Evolutionary conservation across 2,888 invertebrate species (phyloP), one percentile per base, ranked within the genome.

Genomic region (Chymomyza procnemis): DNA sequence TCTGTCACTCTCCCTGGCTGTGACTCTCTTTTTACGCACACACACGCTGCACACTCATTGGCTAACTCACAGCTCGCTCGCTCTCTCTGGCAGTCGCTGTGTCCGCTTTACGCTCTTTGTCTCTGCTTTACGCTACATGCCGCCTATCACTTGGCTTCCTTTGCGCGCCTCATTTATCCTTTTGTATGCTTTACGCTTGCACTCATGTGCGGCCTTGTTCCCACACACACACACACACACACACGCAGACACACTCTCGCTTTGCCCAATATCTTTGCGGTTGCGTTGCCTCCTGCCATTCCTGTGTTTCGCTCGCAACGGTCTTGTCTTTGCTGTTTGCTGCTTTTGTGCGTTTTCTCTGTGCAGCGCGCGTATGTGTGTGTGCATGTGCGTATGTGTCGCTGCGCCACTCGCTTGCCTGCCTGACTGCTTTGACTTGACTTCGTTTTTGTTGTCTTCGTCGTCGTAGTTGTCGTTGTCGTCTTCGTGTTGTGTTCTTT

Each of bases 401-500:
- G 34, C 22, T n/a, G 61, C 22, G 18, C n/a, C 64, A 56, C 50
- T 75, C 69, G 69, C 79, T 75, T 72, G 79, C 59, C 58, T 72
- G 79, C 59, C 58, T 50, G 48, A 18, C 18, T 50, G 46, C 79
- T 73, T 54, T 79, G 87, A 82, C 81, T 87, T 87, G 81, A 82
- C 81, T 82, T 80, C 79, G 81, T 81, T 85, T 80, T 82, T 78
- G 74, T 87, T 82, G 85, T 87, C 85, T 86, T 78, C 75, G n/a
- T 80, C 79, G 81, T 81, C 82, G 85, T 82, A 75, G 74, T 87
- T 82, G 85, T 87, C 85, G n/a, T 86, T 78, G 71, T 63, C 26
- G 47, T 18, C 64, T 65, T 18, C 19, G 12, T 54, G 65, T 68
- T 69, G 63, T 69, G 67, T 67, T 79, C 87, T 87, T 82, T 87